Percentiles rank a stretch among this genome's conserved stretches.
Conservation (phyloP, 2,113 vertebrate species). For the Motacilla alba region DNA sequence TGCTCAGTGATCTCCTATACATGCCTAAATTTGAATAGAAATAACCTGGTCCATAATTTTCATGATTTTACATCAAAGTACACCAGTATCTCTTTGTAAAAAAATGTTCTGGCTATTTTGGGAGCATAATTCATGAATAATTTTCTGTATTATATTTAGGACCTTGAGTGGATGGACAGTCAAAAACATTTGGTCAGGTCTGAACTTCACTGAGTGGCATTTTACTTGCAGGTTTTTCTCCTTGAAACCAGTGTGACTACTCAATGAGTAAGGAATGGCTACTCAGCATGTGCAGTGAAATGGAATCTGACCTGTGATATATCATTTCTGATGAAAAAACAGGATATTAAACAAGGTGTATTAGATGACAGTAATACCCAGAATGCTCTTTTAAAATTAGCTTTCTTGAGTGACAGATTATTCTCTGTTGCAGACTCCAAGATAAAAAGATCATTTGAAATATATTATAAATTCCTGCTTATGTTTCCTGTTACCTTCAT, state of each 20-base stretch:
- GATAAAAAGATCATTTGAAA: constrained; percentile 22
- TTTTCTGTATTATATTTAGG: not conserved
- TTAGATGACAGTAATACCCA: constrained; percentile 8
- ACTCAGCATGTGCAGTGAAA: constrained; percentile 11
- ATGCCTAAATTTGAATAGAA: not conserved
- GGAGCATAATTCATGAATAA: not conserved
- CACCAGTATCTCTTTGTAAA: not conserved
- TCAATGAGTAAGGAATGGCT: not conserved
- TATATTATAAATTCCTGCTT: not conserved
- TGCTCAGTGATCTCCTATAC: not conserved
- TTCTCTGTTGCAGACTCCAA: not conserved
- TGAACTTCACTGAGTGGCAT: not conserved
- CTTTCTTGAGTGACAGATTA: not conserved
- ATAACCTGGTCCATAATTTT: not conserved
- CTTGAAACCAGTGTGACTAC: not conserved
- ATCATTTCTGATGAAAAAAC: not conserved
- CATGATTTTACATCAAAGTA: not conserved
- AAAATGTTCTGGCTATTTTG: not conserved
- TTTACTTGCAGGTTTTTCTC: not conserved
- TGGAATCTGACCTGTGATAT: not conserved
- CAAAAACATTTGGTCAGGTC: not conserved
- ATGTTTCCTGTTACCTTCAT: not conserved
- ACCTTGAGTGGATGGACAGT: not conserved
- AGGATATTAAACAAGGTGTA: constrained; percentile 27
- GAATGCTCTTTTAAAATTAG: constrained; percentile 19